Evolutionary conservation across 1,140 invertebrate species (phyloP).

Genomic region (Brachionus paranguensis): DNA sequence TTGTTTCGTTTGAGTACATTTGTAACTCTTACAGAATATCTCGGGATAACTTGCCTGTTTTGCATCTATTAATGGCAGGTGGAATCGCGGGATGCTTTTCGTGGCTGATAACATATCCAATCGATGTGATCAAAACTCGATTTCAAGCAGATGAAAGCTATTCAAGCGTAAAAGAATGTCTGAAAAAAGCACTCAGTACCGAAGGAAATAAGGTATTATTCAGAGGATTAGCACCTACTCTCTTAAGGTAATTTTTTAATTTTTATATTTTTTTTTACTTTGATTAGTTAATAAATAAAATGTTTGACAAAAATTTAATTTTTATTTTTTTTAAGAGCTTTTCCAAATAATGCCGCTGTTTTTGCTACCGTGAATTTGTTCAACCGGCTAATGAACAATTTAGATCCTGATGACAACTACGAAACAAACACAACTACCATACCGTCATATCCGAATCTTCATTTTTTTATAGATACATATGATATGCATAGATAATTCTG

Average conservation of each 20-base stretch:
- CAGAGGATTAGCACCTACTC: slow-evolving; percentile 47
- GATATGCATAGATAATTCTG: slow-evolving; percentile 27
- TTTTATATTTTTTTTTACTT: background rate
- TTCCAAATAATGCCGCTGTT: slow-evolving; percentile 38
- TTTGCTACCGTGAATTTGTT: slow-evolving; percentile 30
- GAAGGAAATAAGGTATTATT: slow-evolving; percentile 62
- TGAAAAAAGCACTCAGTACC: slow-evolving; percentile 65
- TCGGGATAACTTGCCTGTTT: slow-evolving; percentile 53
- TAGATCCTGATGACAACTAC: background rate
- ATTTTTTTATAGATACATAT: slow-evolving; percentile 27
- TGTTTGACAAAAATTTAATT: background rate
- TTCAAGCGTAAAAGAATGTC: slow-evolving; percentile 44
- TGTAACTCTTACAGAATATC: slow-evolving; percentile 61
- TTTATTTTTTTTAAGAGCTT: background rate
- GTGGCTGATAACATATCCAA: slow-evolving; percentile 76
- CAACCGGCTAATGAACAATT: slow-evolving; percentile 18
- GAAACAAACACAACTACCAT: background rate
- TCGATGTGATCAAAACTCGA: slow-evolving; percentile 81
- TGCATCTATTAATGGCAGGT: slow-evolving; percentile 66
- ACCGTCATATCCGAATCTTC: slow-evolving; percentile 25
- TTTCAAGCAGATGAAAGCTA: slow-evolving; percentile 62
- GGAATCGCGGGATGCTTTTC: slow-evolving; percentile 74
- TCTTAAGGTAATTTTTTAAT: slow-evolving; percentile 43
- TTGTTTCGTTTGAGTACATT: slow-evolving; percentile 63
- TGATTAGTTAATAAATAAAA: no score